Base-by-base conservation (phyloP, 2,797 vertebrate genomes). In the Vipera ursinii region DNA sequence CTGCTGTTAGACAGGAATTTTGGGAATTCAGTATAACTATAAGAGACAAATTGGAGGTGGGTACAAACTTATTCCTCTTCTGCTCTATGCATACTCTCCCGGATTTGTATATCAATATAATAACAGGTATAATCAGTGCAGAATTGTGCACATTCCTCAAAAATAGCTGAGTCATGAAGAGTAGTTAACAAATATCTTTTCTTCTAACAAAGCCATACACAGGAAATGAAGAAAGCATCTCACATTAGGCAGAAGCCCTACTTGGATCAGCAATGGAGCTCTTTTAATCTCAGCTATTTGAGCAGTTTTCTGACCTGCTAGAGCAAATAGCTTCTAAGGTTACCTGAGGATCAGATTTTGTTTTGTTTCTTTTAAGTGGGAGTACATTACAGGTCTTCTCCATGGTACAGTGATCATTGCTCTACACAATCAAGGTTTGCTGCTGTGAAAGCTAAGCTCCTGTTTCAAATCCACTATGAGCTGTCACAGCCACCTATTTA, bases 241-340 rank as follows among this genome's bases (percentile, higher is more conserved):
- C 61, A 94, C 93, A 85, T 2, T 87, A 69, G 92, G 87, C 28
- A 32, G 28, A 93, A 38, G 61, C 73, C 89, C 94, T 93, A 87
- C 89, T 86, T 92, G 44, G 56, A 88, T 51, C 91, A 89, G 63
- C 91, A 92, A 51, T 63, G 91, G 0, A 15, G 53, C n/a, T 61
- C 89, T 28, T 95, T 94, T 93, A 95, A 96, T 95, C 92, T 92
- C 60, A 94, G 87, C 92, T 93, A 48, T 92, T 95, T 92, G 95
- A 97, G 93, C 61, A 0, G 0, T 95, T 78, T 56, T 94, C 89
- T 93, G 92, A 87, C 57, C 92, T 89, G 59, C 87, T 96, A 95
- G 88, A 94, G 95, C 95, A 96, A 96, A 96, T 96, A 95, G 94
- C 93, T 95, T 96, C 96, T 96, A 96, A 95, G 92, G 93, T 97